phyloP scores from a whole-genome alignment of 2,888 invertebrate genomes.

The Macroteleia sp. region DNA sequence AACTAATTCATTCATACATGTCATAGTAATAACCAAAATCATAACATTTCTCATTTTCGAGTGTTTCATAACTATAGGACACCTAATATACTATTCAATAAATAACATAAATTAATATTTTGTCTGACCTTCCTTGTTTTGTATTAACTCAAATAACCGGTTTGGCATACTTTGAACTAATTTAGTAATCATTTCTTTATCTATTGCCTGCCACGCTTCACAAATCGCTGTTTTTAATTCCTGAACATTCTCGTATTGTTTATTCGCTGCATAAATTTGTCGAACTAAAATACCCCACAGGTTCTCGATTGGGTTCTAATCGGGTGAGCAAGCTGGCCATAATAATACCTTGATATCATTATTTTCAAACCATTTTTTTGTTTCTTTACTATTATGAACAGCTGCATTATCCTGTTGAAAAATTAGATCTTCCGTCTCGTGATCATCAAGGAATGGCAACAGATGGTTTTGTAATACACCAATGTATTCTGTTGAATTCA shows the following conservation, averaged over 20 bases:
- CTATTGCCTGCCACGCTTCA: constrained; percentile 2
- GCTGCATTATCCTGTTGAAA: constrained; percentile 17
- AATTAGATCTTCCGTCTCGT: background rate
- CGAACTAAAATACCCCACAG: constrained; percentile 1
- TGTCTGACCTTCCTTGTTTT: constrained; percentile 18
- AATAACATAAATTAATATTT: background rate
- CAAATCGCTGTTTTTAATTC: background rate
- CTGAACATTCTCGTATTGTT: background rate
- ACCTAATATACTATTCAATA: too few species aligned
- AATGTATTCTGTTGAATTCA: too few species aligned
- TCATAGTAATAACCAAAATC: too few species aligned
- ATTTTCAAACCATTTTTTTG: constrained; percentile 4
- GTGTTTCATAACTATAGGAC: too few species aligned
- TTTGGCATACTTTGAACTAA: constrained; percentile 21
- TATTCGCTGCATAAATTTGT: constrained; percentile 18
- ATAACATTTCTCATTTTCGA: too few species aligned
- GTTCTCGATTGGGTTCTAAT: constrained; percentile 5
- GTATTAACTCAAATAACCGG: constrained; percentile 4
- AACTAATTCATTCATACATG: too few species aligned
- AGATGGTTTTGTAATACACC: background rate
- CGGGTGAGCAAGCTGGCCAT: background rate
- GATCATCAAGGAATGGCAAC: background rate
- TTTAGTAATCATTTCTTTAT: constrained; percentile 1
- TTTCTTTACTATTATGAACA: background rate
- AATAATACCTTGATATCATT: background rate